Percentiles rank a stretch among this genome's conserved stretches.
These are phyloP conservation scores for Origma solitaria DNA, from an alignment of 2,113 vertebrate genomes.

Conservation along the genomic window DNA sequence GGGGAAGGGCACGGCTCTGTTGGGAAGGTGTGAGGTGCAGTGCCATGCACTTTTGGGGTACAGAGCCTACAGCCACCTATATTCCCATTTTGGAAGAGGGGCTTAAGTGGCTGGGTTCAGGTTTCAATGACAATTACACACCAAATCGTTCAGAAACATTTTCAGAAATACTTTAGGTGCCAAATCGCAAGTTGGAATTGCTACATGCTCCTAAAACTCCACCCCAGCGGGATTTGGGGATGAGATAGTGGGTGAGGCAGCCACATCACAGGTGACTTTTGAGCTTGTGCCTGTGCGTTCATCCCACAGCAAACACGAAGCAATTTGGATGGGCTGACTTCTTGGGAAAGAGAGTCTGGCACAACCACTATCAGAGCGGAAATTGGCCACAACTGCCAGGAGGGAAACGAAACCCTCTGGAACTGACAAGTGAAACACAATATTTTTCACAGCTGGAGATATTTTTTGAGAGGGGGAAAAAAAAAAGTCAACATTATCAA, in stretches of 20 bases:
- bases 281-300: background rate
- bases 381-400: background rate
- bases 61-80: background rate
- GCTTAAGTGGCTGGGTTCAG: background rate
- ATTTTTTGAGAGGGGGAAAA: background rate
- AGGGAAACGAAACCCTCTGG: background rate
- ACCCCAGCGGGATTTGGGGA: background rate
- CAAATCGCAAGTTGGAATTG: background rate
- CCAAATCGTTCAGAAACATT: background rate
- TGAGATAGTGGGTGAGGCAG: background rate
- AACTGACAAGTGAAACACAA: background rate
- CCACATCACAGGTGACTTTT: background rate
- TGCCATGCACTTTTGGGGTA: background rate
- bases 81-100: background rate
- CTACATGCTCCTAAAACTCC: background rate
- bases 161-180: background rate
- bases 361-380: background rate
- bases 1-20: background rate
- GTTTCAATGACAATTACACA: background rate
- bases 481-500: background rate
- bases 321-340: background rate
- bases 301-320: background rate
- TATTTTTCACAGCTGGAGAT: conserved; percentile 29
- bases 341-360: background rate
- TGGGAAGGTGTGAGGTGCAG: background rate